phyloP scores from a whole-genome alignment of 2,888 invertebrate genomes.

The Hemistola chrysoprasaria region DNA sequence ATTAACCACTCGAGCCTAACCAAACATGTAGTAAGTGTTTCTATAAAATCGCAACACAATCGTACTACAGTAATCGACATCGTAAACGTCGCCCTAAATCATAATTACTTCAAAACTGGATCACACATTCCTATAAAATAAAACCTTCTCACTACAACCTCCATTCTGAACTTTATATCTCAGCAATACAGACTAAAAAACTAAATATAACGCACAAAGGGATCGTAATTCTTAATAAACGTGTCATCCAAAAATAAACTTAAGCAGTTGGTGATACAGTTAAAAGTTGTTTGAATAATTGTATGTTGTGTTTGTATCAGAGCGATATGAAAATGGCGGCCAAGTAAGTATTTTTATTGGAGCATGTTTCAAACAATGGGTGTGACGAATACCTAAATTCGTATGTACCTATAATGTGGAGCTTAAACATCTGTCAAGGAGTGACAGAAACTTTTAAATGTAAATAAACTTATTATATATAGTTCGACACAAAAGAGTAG shows the following conservation, averaged over 20 bases:
- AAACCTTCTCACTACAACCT: slow-evolving; percentile 15
- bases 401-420: slow-evolving; percentile 12
- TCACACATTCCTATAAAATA: slow-evolving; percentile 11
- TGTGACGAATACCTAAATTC: slow-evolving; percentile 30
- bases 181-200: slow-evolving; percentile 36
- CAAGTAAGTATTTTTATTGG: slow-evolving; percentile 50
- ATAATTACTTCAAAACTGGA: slow-evolving; percentile 35
- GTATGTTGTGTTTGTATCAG: slow-evolving; percentile 40
- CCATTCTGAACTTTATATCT: slow-evolving; percentile 33
- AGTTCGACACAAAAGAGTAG: too few relatives aligned
- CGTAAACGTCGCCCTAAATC: slow-evolving; percentile 48
- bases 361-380: slow-evolving; percentile 49
- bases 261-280: slow-evolving; percentile 15
- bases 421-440: slow-evolving; percentile 19
- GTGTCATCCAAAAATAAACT: slow-evolving; percentile 13
- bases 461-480: too few relatives aligned
- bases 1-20: slow-evolving; percentile 12
- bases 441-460: too few relatives aligned
- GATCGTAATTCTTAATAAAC: slow-evolving; percentile 12
- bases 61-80: slow-evolving; percentile 35
- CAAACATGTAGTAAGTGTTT: slow-evolving; percentile 30
- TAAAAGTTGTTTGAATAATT: slow-evolving; percentile 26
- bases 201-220: slow-evolving; percentile 28
- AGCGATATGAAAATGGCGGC: slow-evolving; percentile 49
- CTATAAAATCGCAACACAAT: slow-evolving; percentile 42